A percentile compares a stretch with the other conserved stretches of the same genome.
Evolutionary conservation across 2,113 vertebrate genomes (phyloP).

Genomic region (Chiloscyllium plagiosum): DNA sequence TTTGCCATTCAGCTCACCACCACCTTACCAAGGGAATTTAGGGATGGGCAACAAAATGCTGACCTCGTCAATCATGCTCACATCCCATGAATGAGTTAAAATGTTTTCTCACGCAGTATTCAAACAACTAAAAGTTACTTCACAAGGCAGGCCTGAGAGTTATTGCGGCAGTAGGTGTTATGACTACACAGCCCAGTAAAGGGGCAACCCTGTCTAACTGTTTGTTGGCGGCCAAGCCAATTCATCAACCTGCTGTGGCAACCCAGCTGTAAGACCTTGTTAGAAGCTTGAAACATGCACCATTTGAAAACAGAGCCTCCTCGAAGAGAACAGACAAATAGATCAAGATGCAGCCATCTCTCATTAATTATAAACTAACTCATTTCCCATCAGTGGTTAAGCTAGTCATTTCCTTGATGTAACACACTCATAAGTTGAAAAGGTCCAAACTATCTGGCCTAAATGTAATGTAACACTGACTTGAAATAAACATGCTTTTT

Average conservation of each 20-base stretch:
- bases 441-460: not conserved
- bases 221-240: not conserved
- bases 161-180: not conserved
- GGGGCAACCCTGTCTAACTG: not conserved
- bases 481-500: not conserved
- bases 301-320: not conserved
- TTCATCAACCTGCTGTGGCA: not conserved
- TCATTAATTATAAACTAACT: not conserved
- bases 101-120: not conserved
- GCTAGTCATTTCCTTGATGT: not conserved
- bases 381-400: not conserved
- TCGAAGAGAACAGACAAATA: not conserved
- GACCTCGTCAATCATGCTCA: not conserved
- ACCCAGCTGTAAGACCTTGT: not conserved
- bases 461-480: not conserved
- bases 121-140: not conserved
- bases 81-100: not conserved
- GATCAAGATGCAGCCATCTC: constrained; percentile 9
- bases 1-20: not conserved
- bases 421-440: too few relatives aligned
- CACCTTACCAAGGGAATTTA: not conserved
- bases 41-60: not conserved
- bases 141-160: too few relatives aligned
- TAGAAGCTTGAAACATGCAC: too few relatives aligned
- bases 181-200: not conserved